Conservation (phyloP, 2,797 vertebrate genomes). For the Oreochromis grahami region DNA sequence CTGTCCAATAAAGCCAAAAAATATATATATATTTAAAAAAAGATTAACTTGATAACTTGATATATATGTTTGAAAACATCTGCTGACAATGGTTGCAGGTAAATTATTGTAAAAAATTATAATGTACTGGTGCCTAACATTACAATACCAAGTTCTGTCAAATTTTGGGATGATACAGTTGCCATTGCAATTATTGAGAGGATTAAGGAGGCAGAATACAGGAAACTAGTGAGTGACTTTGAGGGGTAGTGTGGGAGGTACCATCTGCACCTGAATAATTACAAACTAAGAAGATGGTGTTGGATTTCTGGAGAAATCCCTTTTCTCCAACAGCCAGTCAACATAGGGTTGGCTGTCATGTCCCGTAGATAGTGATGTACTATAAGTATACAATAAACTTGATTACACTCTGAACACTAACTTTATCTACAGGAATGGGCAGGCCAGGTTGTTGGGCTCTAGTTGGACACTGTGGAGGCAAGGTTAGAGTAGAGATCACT, state of each 20-base stretch:
- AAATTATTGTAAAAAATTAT: neutral
- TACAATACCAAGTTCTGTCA: neutral
- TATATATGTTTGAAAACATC: neutral
- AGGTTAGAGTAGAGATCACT: neutral
- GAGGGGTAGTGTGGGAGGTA: neutral
- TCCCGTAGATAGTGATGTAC: neutral
- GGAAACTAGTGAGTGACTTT: neutral
- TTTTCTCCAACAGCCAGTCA: neutral
- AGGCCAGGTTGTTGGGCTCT: neutral
- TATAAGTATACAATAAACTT: neutral
- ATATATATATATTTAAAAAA: neutral
- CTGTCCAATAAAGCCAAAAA: neutral
- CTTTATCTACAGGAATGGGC: neutral
- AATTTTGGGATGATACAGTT: neutral
- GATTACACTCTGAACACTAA: neutral
- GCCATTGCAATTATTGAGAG: neutral
- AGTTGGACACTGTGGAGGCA: neutral
- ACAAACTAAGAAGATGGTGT: neutral
- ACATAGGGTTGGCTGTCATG: neutral
- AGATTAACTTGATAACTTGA: neutral
- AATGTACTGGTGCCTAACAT: neutral
- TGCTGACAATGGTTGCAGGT: neutral
- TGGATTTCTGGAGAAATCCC: neutral
- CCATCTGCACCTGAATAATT: rapidly evolving
- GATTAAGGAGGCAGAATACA: neutral